Base-by-base conservation (phyloP, 2,888 invertebrate species). In the Pyrrhia umbra region DNA sequence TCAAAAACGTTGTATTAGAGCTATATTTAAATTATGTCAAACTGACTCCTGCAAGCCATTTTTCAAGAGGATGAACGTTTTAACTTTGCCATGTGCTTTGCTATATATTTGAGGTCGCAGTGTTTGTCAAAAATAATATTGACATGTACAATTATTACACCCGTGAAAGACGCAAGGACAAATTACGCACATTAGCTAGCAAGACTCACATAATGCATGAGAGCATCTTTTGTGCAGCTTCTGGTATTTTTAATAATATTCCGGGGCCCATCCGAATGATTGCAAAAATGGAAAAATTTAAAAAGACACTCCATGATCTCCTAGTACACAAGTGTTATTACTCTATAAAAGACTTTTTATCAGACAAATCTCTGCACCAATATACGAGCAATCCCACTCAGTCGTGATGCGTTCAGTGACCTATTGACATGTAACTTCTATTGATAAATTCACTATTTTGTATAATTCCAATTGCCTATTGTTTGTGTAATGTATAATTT, bases 381-480 rank as follows among this genome's bases (percentile, higher is more conserved):
- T 21, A 45, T 23, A 45, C 43, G 23, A 45, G n/a, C 21, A 45
- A 45, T 45, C 23, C 23, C 43, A 54, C 25, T 40, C 43, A 46
- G n/a, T 51, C 27, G 43, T 66, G 40, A 60, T 42, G 42, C 18
- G 42, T 42, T 42, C 42, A 42, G 42, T 42, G 18, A 42, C 42
- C 42, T 42, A 20, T 20, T 42, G 42, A 42, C 42, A 20, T 42
- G 18, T 18, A 5, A 34, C 34, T 34, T 8, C 13, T 5, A n/a
- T n/a, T n/a, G n/a, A 6, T 34, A 34, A 34, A 6, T 8, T 42
- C 16, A 20, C 20, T 42, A 42, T 42, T 42, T 42, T 23, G 42
- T 42, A 20, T 42, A 42, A 42, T 42, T 42, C 42, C 18, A 42
- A 42, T 20, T 42, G 18, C 2, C 3, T 42, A 42, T 10, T 20